Evolutionary conservation across 2,888 invertebrate genomes (phyloP).

Genomic region (Tineola bisselliella): DNA sequence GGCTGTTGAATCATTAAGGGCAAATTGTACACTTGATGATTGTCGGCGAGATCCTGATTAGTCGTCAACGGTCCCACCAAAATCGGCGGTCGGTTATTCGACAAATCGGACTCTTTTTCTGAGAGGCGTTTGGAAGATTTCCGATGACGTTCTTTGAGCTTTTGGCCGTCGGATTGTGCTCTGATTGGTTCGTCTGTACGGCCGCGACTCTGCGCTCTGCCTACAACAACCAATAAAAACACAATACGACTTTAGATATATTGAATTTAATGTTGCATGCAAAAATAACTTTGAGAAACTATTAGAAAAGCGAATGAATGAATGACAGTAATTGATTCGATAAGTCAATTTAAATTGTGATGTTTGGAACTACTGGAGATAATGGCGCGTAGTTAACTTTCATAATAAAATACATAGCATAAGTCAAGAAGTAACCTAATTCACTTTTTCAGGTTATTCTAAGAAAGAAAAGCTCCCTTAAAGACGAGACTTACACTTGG

Average conservation of each 20-base stretch:
- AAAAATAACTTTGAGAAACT: slow-evolving; percentile 3
- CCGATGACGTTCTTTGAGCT: slow-evolving; percentile 38
- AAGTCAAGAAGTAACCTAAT: too few relatives aligned
- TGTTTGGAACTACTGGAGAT: too few relatives aligned
- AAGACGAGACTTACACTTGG: too few relatives aligned
- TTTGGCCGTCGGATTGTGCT: slow-evolving; percentile 64
- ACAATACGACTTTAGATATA: slow-evolving; percentile 62
- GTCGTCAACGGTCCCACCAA: slow-evolving; percentile 60
- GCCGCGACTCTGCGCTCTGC: slow-evolving; percentile 66
- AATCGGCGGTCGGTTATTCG: slow-evolving; percentile 60
- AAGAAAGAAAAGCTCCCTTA: too few relatives aligned
- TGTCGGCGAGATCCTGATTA: slow-evolving; percentile 57
- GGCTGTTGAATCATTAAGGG: slow-evolving; percentile 68
- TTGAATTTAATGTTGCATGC: slow-evolving; percentile 23
- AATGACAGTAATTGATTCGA: too few relatives aligned
- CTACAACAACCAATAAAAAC: slow-evolving; percentile 65
- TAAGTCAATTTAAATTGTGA: background rate
- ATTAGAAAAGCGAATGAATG: too few relatives aligned
- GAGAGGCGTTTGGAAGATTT: slow-evolving; percentile 54
- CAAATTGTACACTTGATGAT: slow-evolving; percentile 50
- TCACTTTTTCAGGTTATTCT: too few relatives aligned
- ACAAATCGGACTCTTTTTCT: slow-evolving; percentile 69
- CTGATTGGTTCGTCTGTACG: slow-evolving; percentile 66
- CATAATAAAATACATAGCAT: too few relatives aligned
- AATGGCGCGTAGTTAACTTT: too few relatives aligned